A percentile compares a stretch with the other conserved stretches of the same genome.
Conservation (phyloP, 2,113 vertebrate genomes). For the Pterocles burchelli region DNA sequence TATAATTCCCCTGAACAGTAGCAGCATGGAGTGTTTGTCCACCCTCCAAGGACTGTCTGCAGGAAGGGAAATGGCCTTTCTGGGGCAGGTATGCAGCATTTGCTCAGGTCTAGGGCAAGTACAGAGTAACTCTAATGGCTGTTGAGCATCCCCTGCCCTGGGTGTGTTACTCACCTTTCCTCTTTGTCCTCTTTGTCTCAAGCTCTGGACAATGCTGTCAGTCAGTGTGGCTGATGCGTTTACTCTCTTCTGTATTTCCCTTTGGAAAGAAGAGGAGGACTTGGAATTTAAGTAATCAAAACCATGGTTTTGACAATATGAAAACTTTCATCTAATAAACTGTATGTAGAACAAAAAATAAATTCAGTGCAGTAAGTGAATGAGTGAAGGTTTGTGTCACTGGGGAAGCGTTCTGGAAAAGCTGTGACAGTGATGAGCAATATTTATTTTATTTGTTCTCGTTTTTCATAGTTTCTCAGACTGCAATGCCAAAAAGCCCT, state of each 20-base stretch:
- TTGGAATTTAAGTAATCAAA: not conserved
- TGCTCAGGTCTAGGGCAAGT: not conserved
- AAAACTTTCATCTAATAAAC: not conserved
- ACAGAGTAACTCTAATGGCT: not conserved
- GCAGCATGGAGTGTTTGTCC: not conserved
- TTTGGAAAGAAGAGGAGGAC: not conserved
- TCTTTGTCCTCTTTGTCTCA: not conserved
- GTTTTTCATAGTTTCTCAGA: not conserved
- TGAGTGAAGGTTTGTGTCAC: not conserved
- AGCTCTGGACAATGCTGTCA: not conserved
- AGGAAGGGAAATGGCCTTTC: not conserved
- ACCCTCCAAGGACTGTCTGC: not conserved
- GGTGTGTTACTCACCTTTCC: not conserved
- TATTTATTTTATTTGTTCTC: slow-evolving; percentile 9
- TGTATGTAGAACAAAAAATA: not conserved
- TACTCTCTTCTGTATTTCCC: not conserved
- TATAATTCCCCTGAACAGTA: not conserved
- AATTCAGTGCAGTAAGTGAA: not conserved
- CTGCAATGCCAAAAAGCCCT: not conserved
- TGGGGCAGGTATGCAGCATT: not conserved
- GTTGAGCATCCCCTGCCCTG: accelerated
- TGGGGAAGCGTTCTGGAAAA: not conserved
- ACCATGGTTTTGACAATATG: not conserved
- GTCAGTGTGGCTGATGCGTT: not conserved
- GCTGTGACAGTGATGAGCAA: not conserved